Evolutionary conservation across 2,113 vertebrate species (phyloP).

Genomic region (Neomonachus schauinslandi): DNA sequence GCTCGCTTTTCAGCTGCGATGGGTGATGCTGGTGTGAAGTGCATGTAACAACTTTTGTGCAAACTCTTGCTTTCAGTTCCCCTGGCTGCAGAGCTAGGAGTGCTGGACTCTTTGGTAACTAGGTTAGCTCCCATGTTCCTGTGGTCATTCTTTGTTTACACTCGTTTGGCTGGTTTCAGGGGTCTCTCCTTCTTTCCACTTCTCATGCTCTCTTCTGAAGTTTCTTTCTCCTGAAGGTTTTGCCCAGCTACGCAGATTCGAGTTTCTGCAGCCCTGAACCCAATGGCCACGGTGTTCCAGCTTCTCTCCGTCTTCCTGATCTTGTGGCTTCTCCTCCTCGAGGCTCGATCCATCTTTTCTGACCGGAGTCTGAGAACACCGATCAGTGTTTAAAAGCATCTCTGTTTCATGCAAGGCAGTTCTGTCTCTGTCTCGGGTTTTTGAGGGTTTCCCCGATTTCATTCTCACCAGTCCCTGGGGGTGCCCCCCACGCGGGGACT

Average conservation of each 20-base stretch:
- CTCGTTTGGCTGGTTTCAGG: neutral
- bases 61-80: no score
- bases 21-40: neutral
- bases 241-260: neutral
- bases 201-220: neutral
- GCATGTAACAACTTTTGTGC: rapidly evolving
- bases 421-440: neutral
- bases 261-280: neutral
- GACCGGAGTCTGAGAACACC: neutral
- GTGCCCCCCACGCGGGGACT: rapidly evolving
- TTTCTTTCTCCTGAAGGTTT: neutral
- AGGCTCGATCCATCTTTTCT: neutral
- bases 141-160: neutral
- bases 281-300: rapidly evolving
- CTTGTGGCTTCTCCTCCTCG: rapidly evolving
- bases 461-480: neutral
- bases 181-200: neutral
- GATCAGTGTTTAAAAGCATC: neutral
- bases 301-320: no score
- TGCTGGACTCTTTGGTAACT: no score
- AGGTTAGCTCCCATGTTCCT: no score
- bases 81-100: neutral
- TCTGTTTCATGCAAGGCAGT: no score
- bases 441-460: no score
- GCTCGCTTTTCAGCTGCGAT: neutral